Conservation (phyloP, 2,888 invertebrate species). For the Harpalus rufipes region DNA sequence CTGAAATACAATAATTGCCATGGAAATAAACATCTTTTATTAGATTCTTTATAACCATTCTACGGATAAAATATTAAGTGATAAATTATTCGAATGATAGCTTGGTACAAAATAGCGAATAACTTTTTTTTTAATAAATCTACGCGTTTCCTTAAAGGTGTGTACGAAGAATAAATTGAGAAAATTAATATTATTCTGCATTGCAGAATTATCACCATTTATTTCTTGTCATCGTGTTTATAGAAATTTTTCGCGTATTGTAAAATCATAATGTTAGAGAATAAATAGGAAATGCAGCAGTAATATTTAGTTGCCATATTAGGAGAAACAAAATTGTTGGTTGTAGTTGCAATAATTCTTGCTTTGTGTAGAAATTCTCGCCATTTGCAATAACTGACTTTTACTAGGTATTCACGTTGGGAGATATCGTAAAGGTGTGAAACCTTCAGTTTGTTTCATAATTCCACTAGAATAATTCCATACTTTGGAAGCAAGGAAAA, state of each 20-base stretch:
- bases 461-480: not conserved
- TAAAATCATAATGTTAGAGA: conserved; percentile 44
- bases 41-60: not conserved
- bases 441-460: conserved; percentile 23
- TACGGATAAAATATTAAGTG: not conserved
- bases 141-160: conserved; percentile 45
- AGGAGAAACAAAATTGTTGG: conserved; percentile 53
- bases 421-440: conserved; percentile 1
- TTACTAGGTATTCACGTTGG: conserved; percentile 9
- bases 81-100: conserved; percentile 39
- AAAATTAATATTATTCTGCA: conserved; percentile 48
- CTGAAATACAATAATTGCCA: conserved; percentile 9
- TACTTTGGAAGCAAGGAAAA: not conserved
- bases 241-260: conserved; percentile 23
- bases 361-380: conserved; percentile 25
- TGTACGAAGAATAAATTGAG: conserved; percentile 27
- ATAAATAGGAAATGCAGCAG: conserved; percentile 37
- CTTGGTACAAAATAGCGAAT: conserved; percentile 15
- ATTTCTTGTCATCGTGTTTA: conserved; percentile 36
- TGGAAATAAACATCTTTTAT: conserved; percentile 19
- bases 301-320: conserved; percentile 41
- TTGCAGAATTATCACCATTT: conserved; percentile 46
- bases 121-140: conserved; percentile 44
- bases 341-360: conserved; percentile 38
- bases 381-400: conserved; percentile 43